Conservation (phyloP, 2,888 invertebrate species). For the Drosophila flavopinicola region DNA sequence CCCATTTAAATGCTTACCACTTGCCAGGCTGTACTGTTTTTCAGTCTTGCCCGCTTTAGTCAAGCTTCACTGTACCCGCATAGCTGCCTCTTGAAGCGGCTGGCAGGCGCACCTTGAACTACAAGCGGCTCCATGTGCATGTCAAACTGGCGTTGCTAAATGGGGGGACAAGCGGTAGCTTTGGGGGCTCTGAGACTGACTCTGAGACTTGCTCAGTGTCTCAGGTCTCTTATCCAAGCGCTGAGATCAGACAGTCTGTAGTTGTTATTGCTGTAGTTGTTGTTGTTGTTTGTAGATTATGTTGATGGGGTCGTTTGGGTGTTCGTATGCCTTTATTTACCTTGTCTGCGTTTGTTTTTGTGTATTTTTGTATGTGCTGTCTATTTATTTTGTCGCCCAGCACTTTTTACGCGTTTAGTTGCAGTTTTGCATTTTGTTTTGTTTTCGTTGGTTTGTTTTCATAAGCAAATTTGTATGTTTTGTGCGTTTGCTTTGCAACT, state of each 20-base stretch:
- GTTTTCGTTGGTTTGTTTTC: slow-evolving; percentile 25
- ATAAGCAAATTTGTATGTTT: slow-evolving; percentile 59
- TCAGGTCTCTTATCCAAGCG: slow-evolving; percentile 59
- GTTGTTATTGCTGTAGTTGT: slow-evolving; percentile 17
- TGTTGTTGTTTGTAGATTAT: slow-evolving; percentile 22
- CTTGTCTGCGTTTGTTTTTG: slow-evolving; percentile 67
- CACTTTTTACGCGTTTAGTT: slow-evolving; percentile 48
- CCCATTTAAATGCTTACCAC: too few relatives aligned
- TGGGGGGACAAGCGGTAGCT: slow-evolving; percentile 37
- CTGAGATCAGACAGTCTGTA: slow-evolving; percentile 52
- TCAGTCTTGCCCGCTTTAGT: not conserved
- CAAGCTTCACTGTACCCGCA: slow-evolving; percentile 48
- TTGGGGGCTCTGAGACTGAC: slow-evolving; percentile 18
- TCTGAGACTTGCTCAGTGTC: slow-evolving; percentile 2
- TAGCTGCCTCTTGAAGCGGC: slow-evolving; percentile 31
- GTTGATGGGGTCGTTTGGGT: slow-evolving; percentile 41
- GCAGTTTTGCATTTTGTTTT: slow-evolving; percentile 41
- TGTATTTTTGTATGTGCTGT: slow-evolving; percentile 31
- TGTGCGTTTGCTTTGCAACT: slow-evolving; percentile 42
- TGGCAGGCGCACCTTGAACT: slow-evolving; percentile 71
- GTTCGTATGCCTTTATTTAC: slow-evolving; percentile 61
- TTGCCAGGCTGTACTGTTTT: too few relatives aligned
- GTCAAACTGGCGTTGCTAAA: slow-evolving; percentile 38
- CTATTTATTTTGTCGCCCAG: slow-evolving; percentile 30
- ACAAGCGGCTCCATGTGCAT: slow-evolving; percentile 45